phyloP scores from a whole-genome alignment of 2,113 vertebrate species.

The Coturnix japonica region DNA sequence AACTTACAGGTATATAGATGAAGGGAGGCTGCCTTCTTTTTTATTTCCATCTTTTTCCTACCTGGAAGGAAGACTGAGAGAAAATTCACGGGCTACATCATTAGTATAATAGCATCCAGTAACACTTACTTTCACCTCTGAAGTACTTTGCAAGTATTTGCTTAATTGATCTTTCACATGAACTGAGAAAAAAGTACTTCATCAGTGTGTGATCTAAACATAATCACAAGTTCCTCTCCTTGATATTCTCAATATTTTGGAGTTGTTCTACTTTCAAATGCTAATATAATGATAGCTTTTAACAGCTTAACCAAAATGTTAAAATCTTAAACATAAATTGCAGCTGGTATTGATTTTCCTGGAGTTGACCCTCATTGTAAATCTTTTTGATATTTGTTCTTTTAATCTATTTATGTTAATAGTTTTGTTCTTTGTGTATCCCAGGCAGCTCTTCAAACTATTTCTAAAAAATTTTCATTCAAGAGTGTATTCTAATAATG shows the following conservation, averaged over 20 bases:
- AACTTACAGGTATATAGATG: accelerated
- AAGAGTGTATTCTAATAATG: background rate
- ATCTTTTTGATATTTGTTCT: background rate
- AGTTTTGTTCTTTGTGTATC: background rate
- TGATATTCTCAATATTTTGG: background rate
- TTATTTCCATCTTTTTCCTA: background rate
- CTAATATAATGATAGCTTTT: background rate
- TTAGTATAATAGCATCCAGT: background rate
- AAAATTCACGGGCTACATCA: background rate
- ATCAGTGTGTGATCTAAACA: background rate
- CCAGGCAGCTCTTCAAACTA: background rate
- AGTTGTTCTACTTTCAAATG: background rate
- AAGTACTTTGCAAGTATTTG: background rate
- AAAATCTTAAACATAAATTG: background rate
- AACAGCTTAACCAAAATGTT: background rate
- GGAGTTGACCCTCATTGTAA: background rate
- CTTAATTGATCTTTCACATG: background rate
- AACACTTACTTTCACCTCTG: background rate
- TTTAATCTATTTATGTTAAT: background rate
- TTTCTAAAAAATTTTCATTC: background rate
- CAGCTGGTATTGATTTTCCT: background rate
- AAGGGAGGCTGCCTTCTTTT: background rate
- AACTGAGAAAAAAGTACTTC: background rate
- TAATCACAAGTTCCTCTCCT: background rate
- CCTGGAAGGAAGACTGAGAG: background rate